phyloP scores from a whole-genome alignment of 2,113 vertebrate genomes.

The Pterocles gutturalis region DNA sequence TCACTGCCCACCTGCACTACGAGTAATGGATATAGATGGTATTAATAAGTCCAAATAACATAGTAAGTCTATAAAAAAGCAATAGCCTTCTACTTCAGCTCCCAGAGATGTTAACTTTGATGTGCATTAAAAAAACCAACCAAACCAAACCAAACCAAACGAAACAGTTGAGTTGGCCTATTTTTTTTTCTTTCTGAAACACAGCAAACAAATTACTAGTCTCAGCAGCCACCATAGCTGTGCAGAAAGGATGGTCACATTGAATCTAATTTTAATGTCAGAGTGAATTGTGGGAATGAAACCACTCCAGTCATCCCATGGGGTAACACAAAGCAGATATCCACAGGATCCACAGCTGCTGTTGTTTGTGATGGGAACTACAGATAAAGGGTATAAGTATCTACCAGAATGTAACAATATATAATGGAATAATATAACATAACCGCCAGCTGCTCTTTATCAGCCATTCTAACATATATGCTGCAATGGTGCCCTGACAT shows the following conservation, averaged over 20 bases:
- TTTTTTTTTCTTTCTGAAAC: neutral
- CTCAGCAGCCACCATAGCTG: neutral
- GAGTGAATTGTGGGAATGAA: slow-evolving; percentile 10
- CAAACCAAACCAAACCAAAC: neutral
- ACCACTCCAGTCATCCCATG: neutral
- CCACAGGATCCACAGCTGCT: neutral
- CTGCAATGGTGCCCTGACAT: neutral
- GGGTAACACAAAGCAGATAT: neutral
- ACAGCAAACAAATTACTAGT: neutral
- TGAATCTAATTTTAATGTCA: neutral
- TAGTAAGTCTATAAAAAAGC: neutral
- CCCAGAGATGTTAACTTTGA: neutral
- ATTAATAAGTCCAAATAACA: neutral
- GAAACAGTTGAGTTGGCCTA: neutral
- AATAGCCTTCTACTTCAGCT: neutral
- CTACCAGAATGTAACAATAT: neutral
- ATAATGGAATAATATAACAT: neutral
- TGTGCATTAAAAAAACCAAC: neutral
- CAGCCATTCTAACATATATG: neutral
- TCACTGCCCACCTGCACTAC: too few species aligned
- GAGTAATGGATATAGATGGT: too few species aligned
- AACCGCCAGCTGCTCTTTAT: neutral
- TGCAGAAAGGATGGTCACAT: neutral
- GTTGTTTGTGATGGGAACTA: neutral
- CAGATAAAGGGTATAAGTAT: neutral